Evolutionary conservation across 2,113 vertebrate genomes (phyloP), one percentile per base, ranked within the genome.

Genomic region (Myodes glareolus): DNA sequence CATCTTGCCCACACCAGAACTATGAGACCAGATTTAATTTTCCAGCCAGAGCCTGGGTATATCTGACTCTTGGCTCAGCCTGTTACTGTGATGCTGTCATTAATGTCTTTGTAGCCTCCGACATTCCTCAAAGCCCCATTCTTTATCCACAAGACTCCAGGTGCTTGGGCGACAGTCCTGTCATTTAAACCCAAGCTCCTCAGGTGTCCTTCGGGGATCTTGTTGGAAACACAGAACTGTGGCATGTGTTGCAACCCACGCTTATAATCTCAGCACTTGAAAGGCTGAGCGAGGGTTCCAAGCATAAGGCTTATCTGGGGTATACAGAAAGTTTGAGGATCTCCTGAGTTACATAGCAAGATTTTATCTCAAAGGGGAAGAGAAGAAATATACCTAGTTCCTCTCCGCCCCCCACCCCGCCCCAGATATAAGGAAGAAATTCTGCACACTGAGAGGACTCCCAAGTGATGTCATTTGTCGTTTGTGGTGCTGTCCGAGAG

Each of bases 1-100:
- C 96, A 93, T 95, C 91, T 73, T 95, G 95, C 94, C 93, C 95
- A 94, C 55, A 86, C 29, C 23, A 90, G 68, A 65, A 75, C 73
- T 50, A 88, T 78, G 96, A 91, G 90, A 94, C 94, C 93, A 91
- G 91, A 96, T 94, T 96, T 96, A 84, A 97, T 97, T 97, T 94
- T 86, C 63, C 39, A 65, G 80, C 82, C 70, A 73, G 91, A 72
- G 76, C 47, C 76, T 63, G 17, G 88, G 52, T 39, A 52, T 23
- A 27, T 91, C 92, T 95, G 81, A 81, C 65, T 90, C 80, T 47
- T 3, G 61, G 67, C 72, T 94, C 55, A 33, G 58, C 19, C 52
- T 75, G 7, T 23, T 65, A 90, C 17, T 45, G 65, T 58, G 42
- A 55, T 1, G 1, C 52, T 87, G 47, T n/a, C 85, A 42, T 70